Evolutionary conservation across 2,797 vertebrate genomes (phyloP).

Genomic region (Holocentrus rufus): DNA sequence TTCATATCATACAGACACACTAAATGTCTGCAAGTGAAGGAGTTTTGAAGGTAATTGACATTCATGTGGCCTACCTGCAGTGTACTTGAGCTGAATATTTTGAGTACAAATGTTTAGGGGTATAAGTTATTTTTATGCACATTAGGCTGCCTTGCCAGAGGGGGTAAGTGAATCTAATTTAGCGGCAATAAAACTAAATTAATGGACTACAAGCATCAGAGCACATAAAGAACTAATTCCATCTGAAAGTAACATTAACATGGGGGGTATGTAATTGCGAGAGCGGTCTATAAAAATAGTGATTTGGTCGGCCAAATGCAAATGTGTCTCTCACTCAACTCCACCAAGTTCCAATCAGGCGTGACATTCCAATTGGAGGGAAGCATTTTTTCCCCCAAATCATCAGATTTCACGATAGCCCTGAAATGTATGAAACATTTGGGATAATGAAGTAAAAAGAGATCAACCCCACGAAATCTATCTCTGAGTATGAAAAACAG

Average conservation of each 20-base stretch:
- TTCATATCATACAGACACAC: constrained; percentile 30
- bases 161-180: constrained; percentile 84
- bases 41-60: constrained; percentile 74
- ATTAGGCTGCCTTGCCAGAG: constrained; percentile 79
- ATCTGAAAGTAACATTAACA: constrained; percentile 84
- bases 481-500: constrained; percentile 5
- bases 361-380: constrained; percentile 61
- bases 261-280: constrained; percentile 80
- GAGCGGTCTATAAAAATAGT: constrained; percentile 82
- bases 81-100: constrained; percentile 72
- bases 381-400: constrained; percentile 37
- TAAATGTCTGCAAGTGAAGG: constrained; percentile 49
- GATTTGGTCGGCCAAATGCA: constrained; percentile 82
- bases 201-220: constrained; percentile 84
- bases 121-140: constrained; percentile 84
- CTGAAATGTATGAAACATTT: constrained; percentile 47
- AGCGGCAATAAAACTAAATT: constrained; percentile 86
- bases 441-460: constrained; percentile 55
- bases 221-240: constrained; percentile 84
- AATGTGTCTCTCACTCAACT: constrained; percentile 73
- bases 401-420: constrained; percentile 52
- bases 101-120: constrained; percentile 80
- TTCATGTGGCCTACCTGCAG: constrained; percentile 62
- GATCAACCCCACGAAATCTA: not conserved
- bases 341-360: constrained; percentile 71